A percentile compares a stretch with the other conserved stretches of the same genome.
These are phyloP conservation scores for Motacilla alba DNA, from an alignment of 2,113 vertebrate species.

Conservation along the genomic window DNA sequence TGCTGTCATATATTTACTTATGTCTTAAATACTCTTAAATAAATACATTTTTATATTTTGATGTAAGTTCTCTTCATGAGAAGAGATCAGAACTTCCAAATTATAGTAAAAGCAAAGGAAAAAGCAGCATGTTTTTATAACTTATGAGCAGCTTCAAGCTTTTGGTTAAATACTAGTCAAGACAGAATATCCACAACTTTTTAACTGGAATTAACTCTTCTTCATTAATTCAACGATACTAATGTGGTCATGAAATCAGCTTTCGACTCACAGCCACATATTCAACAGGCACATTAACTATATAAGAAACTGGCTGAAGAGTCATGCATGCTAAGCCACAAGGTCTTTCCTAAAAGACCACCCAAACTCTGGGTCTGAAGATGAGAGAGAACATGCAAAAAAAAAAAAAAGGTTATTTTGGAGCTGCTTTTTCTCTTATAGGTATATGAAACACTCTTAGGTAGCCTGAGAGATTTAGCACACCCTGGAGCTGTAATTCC, in stretches of 20 bases:
- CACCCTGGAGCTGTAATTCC: not conserved
- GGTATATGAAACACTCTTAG: not conserved
- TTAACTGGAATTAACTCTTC: slow-evolving; percentile 49
- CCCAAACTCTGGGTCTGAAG: slow-evolving; percentile 11
- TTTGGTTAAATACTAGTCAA: slow-evolving; percentile 20
- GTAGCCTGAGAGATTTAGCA: not conserved
- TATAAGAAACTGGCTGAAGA: slow-evolving; percentile 35
- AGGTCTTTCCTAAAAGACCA: slow-evolving; percentile 57
- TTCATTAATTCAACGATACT: slow-evolving; percentile 69
- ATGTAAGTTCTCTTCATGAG: not conserved
- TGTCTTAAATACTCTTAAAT: not conserved
- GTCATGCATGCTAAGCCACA: slow-evolving; percentile 20
- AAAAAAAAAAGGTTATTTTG: not conserved
- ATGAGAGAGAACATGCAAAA: not conserved
- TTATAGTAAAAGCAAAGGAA: not conserved
- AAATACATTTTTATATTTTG: not conserved
- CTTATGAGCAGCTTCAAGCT: not conserved
- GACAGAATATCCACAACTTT: not conserved
- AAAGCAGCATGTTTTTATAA: not conserved
- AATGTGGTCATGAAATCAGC: slow-evolving; percentile 74
- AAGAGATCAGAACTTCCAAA: not conserved
- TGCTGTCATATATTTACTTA: not conserved
- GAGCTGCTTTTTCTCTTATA: not conserved
- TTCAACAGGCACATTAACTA: slow-evolving; percentile 39
- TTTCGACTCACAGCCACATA: slow-evolving; percentile 55